These are phyloP conservation scores for Drosophila mulleri DNA, from an alignment of 2,888 invertebrate species.

Conservation along the genomic window DNA sequence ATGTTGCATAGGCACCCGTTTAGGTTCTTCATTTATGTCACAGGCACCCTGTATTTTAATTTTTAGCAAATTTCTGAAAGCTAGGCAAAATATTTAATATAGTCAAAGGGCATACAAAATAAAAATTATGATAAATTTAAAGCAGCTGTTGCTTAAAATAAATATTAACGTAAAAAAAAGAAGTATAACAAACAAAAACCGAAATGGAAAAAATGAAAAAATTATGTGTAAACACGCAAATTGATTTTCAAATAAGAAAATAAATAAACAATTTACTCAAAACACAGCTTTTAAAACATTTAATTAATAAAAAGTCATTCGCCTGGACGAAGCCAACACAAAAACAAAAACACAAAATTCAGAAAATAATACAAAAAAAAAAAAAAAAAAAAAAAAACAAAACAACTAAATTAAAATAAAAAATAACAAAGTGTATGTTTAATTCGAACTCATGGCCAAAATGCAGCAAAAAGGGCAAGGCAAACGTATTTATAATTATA, in stretches of 20 bases:
- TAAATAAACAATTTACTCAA: constrained; percentile 60
- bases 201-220: not conserved
- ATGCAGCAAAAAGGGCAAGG: constrained; percentile 59
- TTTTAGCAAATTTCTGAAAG: constrained; percentile 62
- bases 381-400: constrained; percentile 14
- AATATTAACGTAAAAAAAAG: constrained; percentile 13
- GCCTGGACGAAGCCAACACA: constrained; percentile 27
- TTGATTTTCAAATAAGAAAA: constrained; percentile 38
- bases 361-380: constrained; percentile 11
- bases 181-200: constrained; percentile 4
- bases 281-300: constrained; percentile 71
- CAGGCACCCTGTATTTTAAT: constrained; percentile 62
- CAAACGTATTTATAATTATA: constrained; percentile 67
- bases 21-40: constrained; percentile 32
- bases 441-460: constrained; percentile 70
- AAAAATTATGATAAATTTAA: constrained; percentile 14
- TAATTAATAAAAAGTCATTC: constrained; percentile 55
- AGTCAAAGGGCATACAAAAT: constrained; percentile 32
- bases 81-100: constrained; percentile 56
- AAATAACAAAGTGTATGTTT: constrained; percentile 55
- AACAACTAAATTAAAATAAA: constrained; percentile 3
- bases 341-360: constrained; percentile 21
- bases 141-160: constrained; percentile 38
- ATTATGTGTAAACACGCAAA: constrained; percentile 54
- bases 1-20: constrained; percentile 61